Evolutionary conservation across 1,140 invertebrate species (phyloP).

Genomic region (Hetaerina americana): DNA sequence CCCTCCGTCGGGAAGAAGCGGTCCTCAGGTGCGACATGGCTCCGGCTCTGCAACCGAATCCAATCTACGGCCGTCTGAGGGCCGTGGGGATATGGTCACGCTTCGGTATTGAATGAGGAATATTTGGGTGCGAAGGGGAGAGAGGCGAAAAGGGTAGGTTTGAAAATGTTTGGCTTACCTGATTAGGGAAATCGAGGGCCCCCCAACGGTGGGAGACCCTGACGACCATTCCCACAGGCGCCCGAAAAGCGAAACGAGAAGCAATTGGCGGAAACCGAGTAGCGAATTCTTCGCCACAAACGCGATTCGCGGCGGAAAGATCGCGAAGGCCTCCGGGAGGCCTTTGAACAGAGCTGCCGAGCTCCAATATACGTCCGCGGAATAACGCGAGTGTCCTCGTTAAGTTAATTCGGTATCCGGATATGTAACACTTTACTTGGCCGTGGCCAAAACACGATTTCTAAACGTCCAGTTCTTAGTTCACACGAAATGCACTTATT

Average conservation of each 20-base stretch:
- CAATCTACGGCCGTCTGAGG: background rate
- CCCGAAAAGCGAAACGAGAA: background rate
- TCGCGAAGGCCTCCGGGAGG: background rate
- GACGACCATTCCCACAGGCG: background rate
- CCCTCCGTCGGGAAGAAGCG: background rate
- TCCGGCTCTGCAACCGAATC: background rate
- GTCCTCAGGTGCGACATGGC: background rate
- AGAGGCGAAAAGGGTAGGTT: background rate
- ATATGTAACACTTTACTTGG: background rate
- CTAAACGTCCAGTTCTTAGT: background rate
- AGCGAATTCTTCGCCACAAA: background rate
- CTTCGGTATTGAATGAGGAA: background rate
- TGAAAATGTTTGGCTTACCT: background rate
- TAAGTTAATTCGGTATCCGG: background rate
- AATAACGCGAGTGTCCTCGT: background rate
- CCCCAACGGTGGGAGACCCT: background rate
- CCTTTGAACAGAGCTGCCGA: background rate
- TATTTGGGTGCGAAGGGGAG: background rate
- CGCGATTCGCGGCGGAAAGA: background rate
- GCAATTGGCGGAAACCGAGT: background rate
- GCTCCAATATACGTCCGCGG: background rate
- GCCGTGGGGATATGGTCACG: background rate
- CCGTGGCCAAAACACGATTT: background rate
- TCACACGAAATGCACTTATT: background rate
- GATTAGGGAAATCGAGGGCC: background rate